A percentile compares a stretch with the other conserved stretches of the same genome.
phyloP scores from a whole-genome alignment of 2,797 vertebrate species.

The Lycodopsis pacificus region DNA sequence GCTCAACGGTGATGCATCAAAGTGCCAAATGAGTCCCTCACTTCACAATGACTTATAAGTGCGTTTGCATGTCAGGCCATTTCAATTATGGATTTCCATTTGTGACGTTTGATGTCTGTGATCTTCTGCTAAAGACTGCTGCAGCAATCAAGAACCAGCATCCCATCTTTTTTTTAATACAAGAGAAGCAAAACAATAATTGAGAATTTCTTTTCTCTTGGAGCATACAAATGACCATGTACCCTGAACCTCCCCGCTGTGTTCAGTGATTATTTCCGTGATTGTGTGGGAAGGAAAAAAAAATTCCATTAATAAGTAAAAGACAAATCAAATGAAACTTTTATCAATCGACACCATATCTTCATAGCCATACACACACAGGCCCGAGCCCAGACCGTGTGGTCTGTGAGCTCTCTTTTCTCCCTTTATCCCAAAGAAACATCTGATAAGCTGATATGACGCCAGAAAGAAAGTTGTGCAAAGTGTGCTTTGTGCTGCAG shows the following conservation, averaged over 20 bases:
- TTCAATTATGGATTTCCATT: constrained; percentile 33
- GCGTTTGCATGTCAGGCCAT: not conserved
- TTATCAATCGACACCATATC: constrained; percentile 12
- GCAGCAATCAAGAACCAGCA: constrained; percentile 21
- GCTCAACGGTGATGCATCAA: constrained; percentile 11
- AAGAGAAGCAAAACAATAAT: constrained; percentile 14
- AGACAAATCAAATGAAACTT: constrained; percentile 16
- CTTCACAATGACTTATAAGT: constrained; percentile 8
- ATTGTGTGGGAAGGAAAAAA: constrained; percentile 26
- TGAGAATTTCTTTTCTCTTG: constrained; percentile 5
- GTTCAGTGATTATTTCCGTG: constrained; percentile 21
- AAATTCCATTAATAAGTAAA: constrained; percentile 36
- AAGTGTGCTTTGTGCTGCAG: constrained; percentile 38
- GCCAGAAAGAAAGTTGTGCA: constrained; percentile 41
- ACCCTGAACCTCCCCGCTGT: constrained; percentile 21
- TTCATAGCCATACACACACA: constrained; percentile 15
- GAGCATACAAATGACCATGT: constrained; percentile 16
- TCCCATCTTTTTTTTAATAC: constrained; percentile 26
- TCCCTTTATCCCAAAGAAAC: constrained; percentile 18
- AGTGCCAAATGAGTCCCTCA: constrained; percentile 17
- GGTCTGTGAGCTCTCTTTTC: constrained; percentile 3
- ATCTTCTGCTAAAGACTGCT: constrained; percentile 1
- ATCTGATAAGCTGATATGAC: constrained; percentile 39
- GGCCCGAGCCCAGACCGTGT: not conserved
- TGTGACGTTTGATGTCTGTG: not conserved